phyloP scores from a whole-genome alignment of 1,140 invertebrate species.

The Eurosta solidaginis region DNA sequence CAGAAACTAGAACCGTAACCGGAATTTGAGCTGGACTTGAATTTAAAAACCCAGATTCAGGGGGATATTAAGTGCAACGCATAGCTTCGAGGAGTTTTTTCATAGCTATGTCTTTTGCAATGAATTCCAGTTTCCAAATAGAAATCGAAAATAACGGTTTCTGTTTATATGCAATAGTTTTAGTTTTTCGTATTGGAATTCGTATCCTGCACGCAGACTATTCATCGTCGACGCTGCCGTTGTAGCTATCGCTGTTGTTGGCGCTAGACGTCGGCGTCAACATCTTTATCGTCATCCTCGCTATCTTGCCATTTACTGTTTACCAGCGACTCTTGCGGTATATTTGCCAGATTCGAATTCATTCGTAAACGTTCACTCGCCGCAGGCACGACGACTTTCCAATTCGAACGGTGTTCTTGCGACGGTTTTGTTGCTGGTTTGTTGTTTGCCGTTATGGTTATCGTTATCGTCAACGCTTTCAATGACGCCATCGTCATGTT shows the following conservation, averaged over 20 bases:
- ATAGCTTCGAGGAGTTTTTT: too few relatives aligned
- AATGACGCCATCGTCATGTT: not conserved
- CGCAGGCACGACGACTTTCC: conserved; percentile 3
- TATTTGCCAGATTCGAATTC: conserved; percentile 1
- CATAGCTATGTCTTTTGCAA: too few relatives aligned
- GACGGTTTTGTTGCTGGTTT: not conserved
- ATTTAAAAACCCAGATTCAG: too few relatives aligned
- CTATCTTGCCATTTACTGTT: not conserved
- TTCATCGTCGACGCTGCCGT: not conserved
- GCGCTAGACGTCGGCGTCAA: not conserved
- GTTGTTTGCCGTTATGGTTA: not conserved
- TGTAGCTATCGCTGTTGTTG: not conserved
- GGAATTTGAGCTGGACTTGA: too few relatives aligned
- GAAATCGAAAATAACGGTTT: too few relatives aligned
- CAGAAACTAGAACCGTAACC: too few relatives aligned
- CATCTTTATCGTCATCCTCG: not conserved
- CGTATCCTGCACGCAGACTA: not conserved
- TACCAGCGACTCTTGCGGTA: not conserved
- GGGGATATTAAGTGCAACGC: too few relatives aligned
- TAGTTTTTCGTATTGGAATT: conserved; percentile 24
- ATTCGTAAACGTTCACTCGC: conserved; percentile 19
- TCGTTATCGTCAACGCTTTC: not conserved
- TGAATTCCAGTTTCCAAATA: too few relatives aligned
- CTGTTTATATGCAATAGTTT: not conserved
- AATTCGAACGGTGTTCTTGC: conserved; percentile 16